phyloP scores from a whole-genome alignment of 2,888 invertebrate genomes.

The Apodemia zela region DNA sequence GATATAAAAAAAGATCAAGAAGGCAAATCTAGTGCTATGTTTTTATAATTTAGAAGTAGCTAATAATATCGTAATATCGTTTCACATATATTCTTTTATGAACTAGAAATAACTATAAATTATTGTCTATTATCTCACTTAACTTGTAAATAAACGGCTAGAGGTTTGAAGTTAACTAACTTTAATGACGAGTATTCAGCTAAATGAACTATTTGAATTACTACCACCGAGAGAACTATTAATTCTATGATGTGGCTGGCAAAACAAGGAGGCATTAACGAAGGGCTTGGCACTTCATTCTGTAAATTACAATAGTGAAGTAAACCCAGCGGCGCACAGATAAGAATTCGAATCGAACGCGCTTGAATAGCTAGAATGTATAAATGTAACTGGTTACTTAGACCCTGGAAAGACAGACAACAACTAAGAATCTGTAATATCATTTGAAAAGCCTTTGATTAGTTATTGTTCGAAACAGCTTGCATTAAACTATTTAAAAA shows the following conservation, averaged over 20 bases:
- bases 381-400: background rate
- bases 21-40: too few relatives aligned
- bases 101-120: background rate
- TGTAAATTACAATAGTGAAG: slow-evolving; percentile 12
- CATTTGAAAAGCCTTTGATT: background rate
- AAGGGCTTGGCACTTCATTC: slow-evolving; percentile 6
- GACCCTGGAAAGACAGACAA: background rate
- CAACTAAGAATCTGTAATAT: background rate
- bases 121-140: background rate
- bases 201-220: slow-evolving; percentile 16
- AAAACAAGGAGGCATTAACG: slow-evolving; percentile 14
- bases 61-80: too few relatives aligned
- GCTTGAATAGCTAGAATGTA: background rate
- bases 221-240: slow-evolving; percentile 9
- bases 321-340: slow-evolving; percentile 7
- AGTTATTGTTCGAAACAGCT: too few relatives aligned
- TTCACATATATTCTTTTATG: background rate
- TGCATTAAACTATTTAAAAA: too few relatives aligned
- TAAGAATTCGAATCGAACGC: background rate
- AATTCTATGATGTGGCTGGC: slow-evolving; percentile 11
- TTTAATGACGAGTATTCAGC: slow-evolving; percentile 14
- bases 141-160: slow-evolving; percentile 5
- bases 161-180: slow-evolving; percentile 8
- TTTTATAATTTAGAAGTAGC: too few relatives aligned
- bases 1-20: too few relatives aligned